Evolutionary conservation across 2,888 invertebrate genomes (phyloP).

Genomic region (Oxystoma pomonae): DNA sequence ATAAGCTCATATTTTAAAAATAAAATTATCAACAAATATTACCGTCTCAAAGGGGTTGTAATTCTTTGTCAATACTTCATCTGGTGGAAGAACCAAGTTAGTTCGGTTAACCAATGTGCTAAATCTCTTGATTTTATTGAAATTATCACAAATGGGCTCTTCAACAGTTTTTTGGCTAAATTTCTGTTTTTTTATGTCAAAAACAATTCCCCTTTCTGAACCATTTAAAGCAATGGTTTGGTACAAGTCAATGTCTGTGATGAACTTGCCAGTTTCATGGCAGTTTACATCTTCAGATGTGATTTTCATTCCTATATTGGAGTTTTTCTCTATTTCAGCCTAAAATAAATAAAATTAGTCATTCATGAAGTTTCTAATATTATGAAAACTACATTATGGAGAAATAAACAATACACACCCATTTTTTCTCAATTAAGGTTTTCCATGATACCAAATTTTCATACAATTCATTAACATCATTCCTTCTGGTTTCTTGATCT

Average conservation of each 20-base stretch:
- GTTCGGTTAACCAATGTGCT: slow-evolving; percentile 24
- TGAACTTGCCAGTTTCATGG: slow-evolving; percentile 57
- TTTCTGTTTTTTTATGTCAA: slow-evolving; percentile 16
- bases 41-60: slow-evolving; percentile 43
- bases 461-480: slow-evolving; percentile 58
- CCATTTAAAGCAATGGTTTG: slow-evolving; percentile 57
- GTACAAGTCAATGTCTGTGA: slow-evolving; percentile 66
- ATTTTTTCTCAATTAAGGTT: slow-evolving; percentile 58
- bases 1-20: too few species aligned
- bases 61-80: slow-evolving; percentile 49
- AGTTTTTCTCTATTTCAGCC: slow-evolving; percentile 54
- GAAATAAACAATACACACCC: too few species aligned
- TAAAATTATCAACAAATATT: slow-evolving; percentile 48
- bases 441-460: slow-evolving; percentile 62
- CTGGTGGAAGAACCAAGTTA: slow-evolving; percentile 38
- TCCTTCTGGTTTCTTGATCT: slow-evolving; percentile 68
- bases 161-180: slow-evolving; percentile 36
- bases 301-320: slow-evolving; percentile 58
- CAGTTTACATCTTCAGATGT: slow-evolving; percentile 62
- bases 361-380: too few species aligned
- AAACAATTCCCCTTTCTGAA: slow-evolving; percentile 50
- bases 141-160: slow-evolving; percentile 40
- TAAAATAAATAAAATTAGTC: too few species aligned
- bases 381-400: too few species aligned
- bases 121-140: slow-evolving; percentile 23